Conservation (phyloP, 2,797 vertebrate species). For the Epinephelus coioides region DNA sequence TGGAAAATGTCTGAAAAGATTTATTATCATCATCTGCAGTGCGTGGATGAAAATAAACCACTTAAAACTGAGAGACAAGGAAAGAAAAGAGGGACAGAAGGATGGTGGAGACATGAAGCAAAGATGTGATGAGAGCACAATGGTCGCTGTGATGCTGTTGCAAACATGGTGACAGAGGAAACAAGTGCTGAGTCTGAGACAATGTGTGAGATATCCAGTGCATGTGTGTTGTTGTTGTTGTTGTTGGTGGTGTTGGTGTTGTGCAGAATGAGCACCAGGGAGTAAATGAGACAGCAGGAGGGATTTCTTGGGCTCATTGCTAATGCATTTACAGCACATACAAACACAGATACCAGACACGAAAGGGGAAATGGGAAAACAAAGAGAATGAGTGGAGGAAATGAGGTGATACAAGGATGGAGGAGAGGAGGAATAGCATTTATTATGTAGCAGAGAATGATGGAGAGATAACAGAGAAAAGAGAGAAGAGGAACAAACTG, state of each 20-base stretch:
- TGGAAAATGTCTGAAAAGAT: too few relatives aligned
- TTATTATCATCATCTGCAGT: not conserved
- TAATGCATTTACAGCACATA: slow-evolving; percentile 59
- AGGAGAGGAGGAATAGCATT: slow-evolving; percentile 31
- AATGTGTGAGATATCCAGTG: not conserved
- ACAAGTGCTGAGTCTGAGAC: not conserved
- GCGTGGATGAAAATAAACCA: slow-evolving; percentile 12
- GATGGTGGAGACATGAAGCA: not conserved
- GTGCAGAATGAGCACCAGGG: not conserved
- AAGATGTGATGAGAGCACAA: slow-evolving; percentile 1
- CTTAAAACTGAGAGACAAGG: slow-evolving; percentile 9
- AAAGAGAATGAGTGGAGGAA: slow-evolving; percentile 67
- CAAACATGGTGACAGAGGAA: slow-evolving; percentile 8
- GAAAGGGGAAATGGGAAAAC: slow-evolving; percentile 61
- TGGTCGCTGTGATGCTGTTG: not conserved
- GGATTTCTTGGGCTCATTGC: slow-evolving; percentile 34
- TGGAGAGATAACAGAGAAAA: slow-evolving; percentile 50
- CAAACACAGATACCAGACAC: slow-evolving; percentile 45
- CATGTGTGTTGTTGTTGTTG: not conserved
- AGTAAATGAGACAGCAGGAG: slow-evolving; percentile 18
- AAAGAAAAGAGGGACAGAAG: slow-evolving; percentile 3
- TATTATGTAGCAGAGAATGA: slow-evolving; percentile 68
- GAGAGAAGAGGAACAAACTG: slow-evolving; percentile 20
- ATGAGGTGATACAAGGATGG: slow-evolving; percentile 50
- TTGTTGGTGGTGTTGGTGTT: not conserved